Evolutionary conservation across 2,113 vertebrate genomes (phyloP).

Genomic region (Scolopax mira): DNA sequence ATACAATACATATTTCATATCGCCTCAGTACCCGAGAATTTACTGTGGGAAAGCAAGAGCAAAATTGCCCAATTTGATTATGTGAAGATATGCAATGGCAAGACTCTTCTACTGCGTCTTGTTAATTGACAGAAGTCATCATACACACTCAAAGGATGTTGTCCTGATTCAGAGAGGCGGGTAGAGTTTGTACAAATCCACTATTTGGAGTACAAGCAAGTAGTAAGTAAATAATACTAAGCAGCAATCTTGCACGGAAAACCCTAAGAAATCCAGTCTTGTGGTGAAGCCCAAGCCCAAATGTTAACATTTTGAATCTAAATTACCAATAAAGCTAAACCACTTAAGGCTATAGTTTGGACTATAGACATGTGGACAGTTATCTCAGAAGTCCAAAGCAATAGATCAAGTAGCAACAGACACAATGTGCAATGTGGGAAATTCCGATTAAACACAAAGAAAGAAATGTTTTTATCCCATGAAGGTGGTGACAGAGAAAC

Average conservation of each 20-base stretch:
- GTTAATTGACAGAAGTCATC: not conserved
- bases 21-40: not conserved
- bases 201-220: not conserved
- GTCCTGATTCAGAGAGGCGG: not conserved
- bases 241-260: not conserved
- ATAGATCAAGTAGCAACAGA: not conserved
- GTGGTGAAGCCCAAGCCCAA: not conserved
- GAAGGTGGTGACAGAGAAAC: not conserved
- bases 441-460: not conserved
- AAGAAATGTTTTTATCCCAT: not conserved
- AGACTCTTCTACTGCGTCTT: not conserved
- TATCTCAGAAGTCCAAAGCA: not conserved
- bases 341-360: not conserved
- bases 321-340: not conserved
- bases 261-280: not conserved
- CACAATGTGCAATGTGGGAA: not conserved
- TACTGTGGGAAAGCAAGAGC: not conserved
- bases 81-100: not conserved
- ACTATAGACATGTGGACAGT: not conserved
- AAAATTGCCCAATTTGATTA: not conserved
- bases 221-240: not conserved
- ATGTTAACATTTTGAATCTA: not conserved
- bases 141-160: not conserved
- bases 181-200: not conserved
- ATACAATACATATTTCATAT: not conserved